phyloP scores from a whole-genome alignment of 2,888 invertebrate genomes.

The Spisula subtruncata region DNA sequence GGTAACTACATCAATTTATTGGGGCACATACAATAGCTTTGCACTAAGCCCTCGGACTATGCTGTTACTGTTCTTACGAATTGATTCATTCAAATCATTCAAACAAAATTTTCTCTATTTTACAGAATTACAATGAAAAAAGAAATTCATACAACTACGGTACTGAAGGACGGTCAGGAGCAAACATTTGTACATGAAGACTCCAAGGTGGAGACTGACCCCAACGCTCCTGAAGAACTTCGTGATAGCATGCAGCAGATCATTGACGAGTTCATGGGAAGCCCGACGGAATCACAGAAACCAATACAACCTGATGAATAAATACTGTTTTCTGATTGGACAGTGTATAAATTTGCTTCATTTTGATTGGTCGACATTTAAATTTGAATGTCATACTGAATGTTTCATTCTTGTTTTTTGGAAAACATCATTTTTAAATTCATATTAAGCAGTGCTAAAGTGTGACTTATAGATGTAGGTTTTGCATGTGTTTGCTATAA shows the following conservation, averaged over 20 bases:
- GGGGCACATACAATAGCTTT: no score
- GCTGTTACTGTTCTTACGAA: no score
- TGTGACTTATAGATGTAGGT: not conserved
- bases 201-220: conserved; percentile 91
- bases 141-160: conserved; percentile 86
- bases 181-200: conserved; percentile 89
- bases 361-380: conserved; percentile 12
- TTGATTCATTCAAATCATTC: no score
- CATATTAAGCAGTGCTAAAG: conserved; percentile 19
- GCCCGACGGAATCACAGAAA: conserved; percentile 77
- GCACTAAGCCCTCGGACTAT: no score
- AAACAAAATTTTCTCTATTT: conserved; percentile 1
- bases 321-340: conserved; percentile 29
- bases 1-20: no score
- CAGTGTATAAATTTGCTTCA: conserved; percentile 21
- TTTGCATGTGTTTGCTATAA: not conserved
- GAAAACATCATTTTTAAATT: not conserved
- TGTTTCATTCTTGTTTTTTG: conserved; percentile 7
- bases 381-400: not conserved
- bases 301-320: conserved; percentile 78
- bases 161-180: conserved; percentile 85
- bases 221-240: conserved; percentile 89
- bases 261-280: conserved; percentile 86
- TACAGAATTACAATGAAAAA: conserved; percentile 86
- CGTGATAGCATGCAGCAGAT: conserved; percentile 86